These are phyloP conservation scores for Linnaemya vulpina DNA, from an alignment of 2,888 invertebrate genomes.

Conservation along the genomic window DNA sequence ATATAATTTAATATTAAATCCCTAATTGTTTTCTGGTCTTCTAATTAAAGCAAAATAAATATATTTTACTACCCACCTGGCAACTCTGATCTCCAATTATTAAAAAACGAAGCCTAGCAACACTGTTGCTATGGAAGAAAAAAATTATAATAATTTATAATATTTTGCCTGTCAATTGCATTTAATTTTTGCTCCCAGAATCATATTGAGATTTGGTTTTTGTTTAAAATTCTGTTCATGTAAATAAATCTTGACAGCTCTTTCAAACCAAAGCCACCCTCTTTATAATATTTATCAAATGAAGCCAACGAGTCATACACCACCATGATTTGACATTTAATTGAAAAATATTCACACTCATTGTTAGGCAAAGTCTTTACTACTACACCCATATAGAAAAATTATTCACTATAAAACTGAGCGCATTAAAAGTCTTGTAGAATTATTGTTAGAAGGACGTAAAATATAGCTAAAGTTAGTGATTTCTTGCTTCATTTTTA, in stretches of 20 bases:
- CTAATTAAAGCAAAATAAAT: not conserved
- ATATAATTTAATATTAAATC: too few relatives aligned
- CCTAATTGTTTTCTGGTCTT: too few relatives aligned
- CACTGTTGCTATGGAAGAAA: not conserved
- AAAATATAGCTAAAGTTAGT: constrained; percentile 36
- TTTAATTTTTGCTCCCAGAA: constrained; percentile 41
- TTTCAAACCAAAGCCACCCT: constrained; percentile 39
- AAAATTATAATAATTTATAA: not conserved
- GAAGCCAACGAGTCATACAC: constrained; percentile 30
- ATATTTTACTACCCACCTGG: not conserved
- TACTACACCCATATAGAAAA: constrained; percentile 15
- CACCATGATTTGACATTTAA: constrained; percentile 68
- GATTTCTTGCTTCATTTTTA: constrained; percentile 51
- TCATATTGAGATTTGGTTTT: constrained; percentile 10
- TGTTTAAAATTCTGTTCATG: constrained; percentile 43
- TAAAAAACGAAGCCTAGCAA: not conserved
- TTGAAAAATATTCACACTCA: constrained; percentile 66
- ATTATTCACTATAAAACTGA: not conserved
- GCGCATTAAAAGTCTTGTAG: constrained; percentile 28
- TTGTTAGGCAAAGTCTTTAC: not conserved
- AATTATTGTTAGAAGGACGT: constrained; percentile 37
- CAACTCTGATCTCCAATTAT: not conserved
- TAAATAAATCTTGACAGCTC: constrained; percentile 63
- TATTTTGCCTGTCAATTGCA: constrained; percentile 60
- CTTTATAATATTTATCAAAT: constrained; percentile 8